Evolutionary conservation across 92 coral and sea anemone genomes (phyloP).

Genomic region (Zoanthus sociatus): DNA sequence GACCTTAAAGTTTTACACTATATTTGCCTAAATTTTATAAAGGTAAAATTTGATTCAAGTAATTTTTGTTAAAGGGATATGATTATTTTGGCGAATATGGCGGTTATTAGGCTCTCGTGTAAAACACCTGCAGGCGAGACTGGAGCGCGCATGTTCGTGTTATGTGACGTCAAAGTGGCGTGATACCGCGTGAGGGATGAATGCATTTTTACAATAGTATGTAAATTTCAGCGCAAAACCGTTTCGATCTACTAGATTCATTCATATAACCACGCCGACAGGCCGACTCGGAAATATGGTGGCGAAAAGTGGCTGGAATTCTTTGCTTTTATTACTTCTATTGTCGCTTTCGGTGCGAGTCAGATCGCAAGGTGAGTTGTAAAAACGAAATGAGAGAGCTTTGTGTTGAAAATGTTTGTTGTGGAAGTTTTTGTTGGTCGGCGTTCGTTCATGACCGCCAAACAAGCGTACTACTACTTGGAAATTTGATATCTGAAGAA

Average conservation of each 20-base stretch:
- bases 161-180: conserved; percentile 40
- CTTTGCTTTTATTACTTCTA: not conserved
- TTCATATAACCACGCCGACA: conserved; percentile 39
- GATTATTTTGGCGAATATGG: not conserved
- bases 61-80: not conserved
- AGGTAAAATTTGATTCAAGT: not conserved
- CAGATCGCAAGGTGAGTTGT: conserved; percentile 23
- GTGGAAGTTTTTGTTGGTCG: not conserved
- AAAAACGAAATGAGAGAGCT: not conserved
- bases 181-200: conserved; percentile 32
- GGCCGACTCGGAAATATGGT: conserved; percentile 1
- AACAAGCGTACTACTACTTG: not conserved
- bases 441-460: conserved; percentile 17
- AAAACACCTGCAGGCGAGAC: conserved; percentile 7
- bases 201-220: not conserved
- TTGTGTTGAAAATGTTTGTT: not conserved
- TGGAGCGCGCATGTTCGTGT: conserved; percentile 10
- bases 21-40: not conserved
- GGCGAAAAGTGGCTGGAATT: conserved; percentile 24
- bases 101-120: not conserved
- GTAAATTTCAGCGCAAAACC: conserved; percentile 25
- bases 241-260: conserved; percentile 24
- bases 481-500: not conserved
- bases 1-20: not conserved
- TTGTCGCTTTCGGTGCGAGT: not conserved